Evolutionary conservation across 2,113 vertebrate species (phyloP).

Genomic region (Vimba vimba): DNA sequence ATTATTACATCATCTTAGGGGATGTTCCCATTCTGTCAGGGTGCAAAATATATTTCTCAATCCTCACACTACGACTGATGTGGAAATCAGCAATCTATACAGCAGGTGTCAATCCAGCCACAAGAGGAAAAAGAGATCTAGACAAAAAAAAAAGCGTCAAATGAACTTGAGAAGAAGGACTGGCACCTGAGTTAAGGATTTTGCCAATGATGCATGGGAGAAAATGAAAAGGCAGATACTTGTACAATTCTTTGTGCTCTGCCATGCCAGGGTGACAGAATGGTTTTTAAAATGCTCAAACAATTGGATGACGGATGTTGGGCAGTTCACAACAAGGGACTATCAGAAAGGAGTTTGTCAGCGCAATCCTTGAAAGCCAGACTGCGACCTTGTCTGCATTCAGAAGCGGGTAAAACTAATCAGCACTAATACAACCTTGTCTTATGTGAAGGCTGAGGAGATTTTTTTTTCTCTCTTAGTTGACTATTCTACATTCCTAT

Average conservation of each 20-base stretch:
- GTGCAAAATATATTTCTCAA: background rate
- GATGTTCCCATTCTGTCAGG: conserved; percentile 42
- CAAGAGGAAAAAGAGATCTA: conserved; percentile 66
- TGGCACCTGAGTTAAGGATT: background rate
- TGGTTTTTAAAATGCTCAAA: conserved; percentile 7
- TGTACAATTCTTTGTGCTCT: background rate
- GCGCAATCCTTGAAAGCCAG: background rate
- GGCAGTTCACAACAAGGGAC: conserved; percentile 64
- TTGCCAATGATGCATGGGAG: background rate
- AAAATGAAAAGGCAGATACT: background rate
- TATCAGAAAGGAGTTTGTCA: conserved; percentile 64
- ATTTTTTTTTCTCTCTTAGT: background rate
- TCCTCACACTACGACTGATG: conserved; percentile 52
- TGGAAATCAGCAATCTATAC: conserved; percentile 52
- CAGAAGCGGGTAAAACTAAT: background rate
- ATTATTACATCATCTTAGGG: conserved; percentile 53
- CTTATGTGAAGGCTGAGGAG: background rate
- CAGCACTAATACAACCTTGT: background rate
- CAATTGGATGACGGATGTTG: conserved; percentile 19
- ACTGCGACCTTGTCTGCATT: background rate
- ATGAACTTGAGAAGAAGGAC: conserved; percentile 29
- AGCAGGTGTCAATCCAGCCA: background rate
- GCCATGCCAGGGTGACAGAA: conserved; percentile 47
- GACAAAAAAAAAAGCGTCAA: conserved; percentile 35
- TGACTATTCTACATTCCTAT: background rate